These are phyloP conservation scores for Cantharis rustica DNA, from an alignment of 2,888 invertebrate species.

Conservation along the genomic window DNA sequence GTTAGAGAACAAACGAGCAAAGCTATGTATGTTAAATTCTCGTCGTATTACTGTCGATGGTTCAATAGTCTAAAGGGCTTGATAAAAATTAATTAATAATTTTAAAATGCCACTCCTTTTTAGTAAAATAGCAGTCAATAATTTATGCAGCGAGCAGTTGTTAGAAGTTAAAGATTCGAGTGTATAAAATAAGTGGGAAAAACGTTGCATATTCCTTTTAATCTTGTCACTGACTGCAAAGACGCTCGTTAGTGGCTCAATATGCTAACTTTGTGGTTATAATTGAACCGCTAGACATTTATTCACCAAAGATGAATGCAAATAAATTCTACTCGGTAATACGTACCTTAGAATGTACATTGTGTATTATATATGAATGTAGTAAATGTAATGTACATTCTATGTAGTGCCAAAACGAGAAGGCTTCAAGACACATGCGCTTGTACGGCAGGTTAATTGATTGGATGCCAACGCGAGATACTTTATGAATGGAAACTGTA, in stretches of 20 bases:
- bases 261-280: conserved; percentile 11
- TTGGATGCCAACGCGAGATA: conserved; percentile 39
- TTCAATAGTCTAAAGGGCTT: neutral
- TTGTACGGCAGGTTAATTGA: conserved; percentile 41
- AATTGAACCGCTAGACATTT: conserved; percentile 16
- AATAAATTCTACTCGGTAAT: conserved; percentile 10
- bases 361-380: conserved; percentile 34
- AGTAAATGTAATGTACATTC: conserved; percentile 37
- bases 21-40: neutral
- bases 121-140: neutral
- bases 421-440: conserved; percentile 36
- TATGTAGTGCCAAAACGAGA: conserved; percentile 31
- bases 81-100: neutral
- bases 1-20: neutral
- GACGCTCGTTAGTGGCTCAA: conserved; percentile 16
- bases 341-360: conserved; percentile 7
- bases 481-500: conserved; percentile 43
- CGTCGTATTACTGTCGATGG: neutral
- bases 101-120: neutral
- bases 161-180: neutral
- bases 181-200: neutral
- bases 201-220: neutral
- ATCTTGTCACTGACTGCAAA: neutral
- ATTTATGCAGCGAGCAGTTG: neutral
- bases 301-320: conserved; percentile 13